Percentiles rank a stretch among this genome's conserved stretches.
Evolutionary conservation across 2,797 vertebrate genomes (phyloP).

Genomic region (Sebastes wilsoni): DNA sequence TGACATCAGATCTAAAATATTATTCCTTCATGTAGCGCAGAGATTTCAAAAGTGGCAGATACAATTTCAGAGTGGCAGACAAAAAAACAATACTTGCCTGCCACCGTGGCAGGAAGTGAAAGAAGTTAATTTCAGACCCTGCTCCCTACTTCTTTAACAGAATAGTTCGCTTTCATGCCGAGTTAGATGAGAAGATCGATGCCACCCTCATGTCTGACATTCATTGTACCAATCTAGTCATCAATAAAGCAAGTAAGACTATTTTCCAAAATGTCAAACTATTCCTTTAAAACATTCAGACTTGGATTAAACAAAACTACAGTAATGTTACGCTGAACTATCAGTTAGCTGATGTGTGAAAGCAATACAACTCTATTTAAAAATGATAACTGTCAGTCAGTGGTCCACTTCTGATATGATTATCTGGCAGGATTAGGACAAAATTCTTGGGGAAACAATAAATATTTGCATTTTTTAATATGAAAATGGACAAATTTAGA

Average conservation of each 20-base stretch:
- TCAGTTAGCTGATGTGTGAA: not conserved
- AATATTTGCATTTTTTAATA: not conserved
- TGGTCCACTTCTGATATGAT: conserved; percentile 40
- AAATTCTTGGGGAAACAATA: conserved; percentile 12
- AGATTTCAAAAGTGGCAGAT: too few species aligned
- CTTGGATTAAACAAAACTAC: conserved; percentile 9
- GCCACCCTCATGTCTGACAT: not conserved
- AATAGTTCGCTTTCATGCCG: not conserved
- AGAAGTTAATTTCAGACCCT: too few species aligned
- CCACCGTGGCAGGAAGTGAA: too few species aligned
- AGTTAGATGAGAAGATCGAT: not conserved
- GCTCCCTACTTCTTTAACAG: not conserved
- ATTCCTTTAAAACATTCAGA: conserved; percentile 11
- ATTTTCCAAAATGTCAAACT: not conserved
- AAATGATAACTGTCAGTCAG: conserved; percentile 5
- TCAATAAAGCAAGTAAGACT: not conserved
- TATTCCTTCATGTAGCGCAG: too few species aligned
- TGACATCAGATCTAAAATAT: too few species aligned
- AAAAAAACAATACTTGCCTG: too few species aligned
- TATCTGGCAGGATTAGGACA: conserved; percentile 35
- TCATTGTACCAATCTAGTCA: not conserved
- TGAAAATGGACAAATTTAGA: conserved; percentile 25
- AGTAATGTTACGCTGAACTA: conserved; percentile 12
- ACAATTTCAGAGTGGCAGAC: too few species aligned
- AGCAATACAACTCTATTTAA: conserved; percentile 22